A percentile compares a stretch with the other conserved stretches of the same genome.
Evolutionary conservation across 2,888 invertebrate genomes (phyloP).

Genomic region (Nephrocerus scutellatus): DNA sequence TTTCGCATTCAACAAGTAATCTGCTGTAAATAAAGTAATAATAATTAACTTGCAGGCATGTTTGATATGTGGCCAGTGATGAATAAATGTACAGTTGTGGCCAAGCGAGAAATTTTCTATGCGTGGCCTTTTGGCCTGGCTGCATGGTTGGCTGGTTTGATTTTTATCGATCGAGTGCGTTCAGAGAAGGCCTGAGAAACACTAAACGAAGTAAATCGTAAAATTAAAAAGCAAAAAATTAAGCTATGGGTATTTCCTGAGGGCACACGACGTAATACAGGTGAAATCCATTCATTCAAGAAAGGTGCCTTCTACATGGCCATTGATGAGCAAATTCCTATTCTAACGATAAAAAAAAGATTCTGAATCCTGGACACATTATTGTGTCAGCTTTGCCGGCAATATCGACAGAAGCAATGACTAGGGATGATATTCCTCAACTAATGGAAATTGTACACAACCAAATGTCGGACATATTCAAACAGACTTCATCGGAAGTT

Average conservation of each 20-base stretch:
- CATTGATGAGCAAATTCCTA: slow-evolving; percentile 79
- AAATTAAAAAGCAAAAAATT: slow-evolving; percentile 65
- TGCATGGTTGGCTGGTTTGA: slow-evolving; percentile 79
- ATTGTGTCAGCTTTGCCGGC: slow-evolving; percentile 71
- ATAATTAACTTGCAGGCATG: slow-evolving; percentile 75
- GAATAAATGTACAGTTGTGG: slow-evolving; percentile 81
- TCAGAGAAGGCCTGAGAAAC: slow-evolving; percentile 68
- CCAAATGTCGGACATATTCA: slow-evolving; percentile 63
- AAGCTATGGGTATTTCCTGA: slow-evolving; percentile 93
- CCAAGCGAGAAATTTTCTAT: slow-evolving; percentile 80
- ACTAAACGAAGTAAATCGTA: slow-evolving; percentile 64
- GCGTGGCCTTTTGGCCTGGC: slow-evolving; percentile 83
- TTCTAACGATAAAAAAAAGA: slow-evolving; percentile 68
- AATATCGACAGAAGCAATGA: slow-evolving; percentile 67
- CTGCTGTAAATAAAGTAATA: too few relatives aligned
- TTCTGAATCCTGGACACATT: slow-evolving; percentile 67
- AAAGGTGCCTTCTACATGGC: slow-evolving; percentile 96
- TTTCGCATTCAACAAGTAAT: too few relatives aligned
- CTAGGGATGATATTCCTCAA: slow-evolving; percentile 59
- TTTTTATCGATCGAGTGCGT: slow-evolving; percentile 81
- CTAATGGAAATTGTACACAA: slow-evolving; percentile 62
- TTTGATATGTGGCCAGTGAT: slow-evolving; percentile 86
- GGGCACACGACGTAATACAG: slow-evolving; percentile 80
- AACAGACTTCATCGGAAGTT: slow-evolving; percentile 60
- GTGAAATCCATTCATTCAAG: slow-evolving; percentile 85